phyloP scores from a whole-genome alignment of 2,113 vertebrate genomes.

The Siniperca chuatsi region DNA sequence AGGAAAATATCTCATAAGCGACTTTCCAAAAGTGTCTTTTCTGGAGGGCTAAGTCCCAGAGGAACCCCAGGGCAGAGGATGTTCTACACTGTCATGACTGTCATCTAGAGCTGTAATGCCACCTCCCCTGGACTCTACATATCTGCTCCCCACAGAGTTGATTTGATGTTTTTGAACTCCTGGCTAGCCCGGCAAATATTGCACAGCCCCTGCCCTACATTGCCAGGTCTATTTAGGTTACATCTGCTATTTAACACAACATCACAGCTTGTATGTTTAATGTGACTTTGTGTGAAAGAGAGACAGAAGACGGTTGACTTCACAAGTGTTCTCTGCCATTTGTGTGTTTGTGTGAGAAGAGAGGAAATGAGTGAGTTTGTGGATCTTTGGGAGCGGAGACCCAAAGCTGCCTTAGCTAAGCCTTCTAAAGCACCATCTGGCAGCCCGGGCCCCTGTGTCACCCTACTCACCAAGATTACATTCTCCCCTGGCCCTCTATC shows the following conservation, averaged over 20 bases:
- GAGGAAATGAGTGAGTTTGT: conserved; percentile 56
- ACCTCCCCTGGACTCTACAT: conserved; percentile 39
- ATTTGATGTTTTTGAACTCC: conserved; percentile 67
- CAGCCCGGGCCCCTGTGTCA: conserved; percentile 61
- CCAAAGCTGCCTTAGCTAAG: conserved; percentile 72
- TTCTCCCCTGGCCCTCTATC: conserved; percentile 58
- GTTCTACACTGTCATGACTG: conserved; percentile 63
- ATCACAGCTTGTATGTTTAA: conserved; percentile 44
- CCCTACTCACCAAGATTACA: conserved; percentile 73
- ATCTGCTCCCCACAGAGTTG: conserved; percentile 48
- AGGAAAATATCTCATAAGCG: conserved; percentile 67
- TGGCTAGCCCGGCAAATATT: conserved; percentile 40
- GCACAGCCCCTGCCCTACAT: conserved; percentile 51
- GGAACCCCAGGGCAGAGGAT: conserved; percentile 60
- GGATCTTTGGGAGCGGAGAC: conserved; percentile 60
- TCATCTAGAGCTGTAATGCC: conserved; percentile 52
- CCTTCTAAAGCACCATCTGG: conserved; percentile 81
- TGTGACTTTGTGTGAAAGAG: conserved; percentile 23
- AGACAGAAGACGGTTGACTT: conserved; percentile 12
- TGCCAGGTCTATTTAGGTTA: conserved; percentile 54
- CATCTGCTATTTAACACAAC: conserved; percentile 44
- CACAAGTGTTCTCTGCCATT: conserved; percentile 45
- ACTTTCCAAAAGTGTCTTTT: conserved; percentile 67
- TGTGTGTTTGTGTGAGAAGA: conserved; percentile 45
- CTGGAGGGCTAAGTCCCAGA: conserved; percentile 56